phyloP scores from a whole-genome alignment of 2,888 invertebrate species.

The Hypomecis punctinalis region DNA sequence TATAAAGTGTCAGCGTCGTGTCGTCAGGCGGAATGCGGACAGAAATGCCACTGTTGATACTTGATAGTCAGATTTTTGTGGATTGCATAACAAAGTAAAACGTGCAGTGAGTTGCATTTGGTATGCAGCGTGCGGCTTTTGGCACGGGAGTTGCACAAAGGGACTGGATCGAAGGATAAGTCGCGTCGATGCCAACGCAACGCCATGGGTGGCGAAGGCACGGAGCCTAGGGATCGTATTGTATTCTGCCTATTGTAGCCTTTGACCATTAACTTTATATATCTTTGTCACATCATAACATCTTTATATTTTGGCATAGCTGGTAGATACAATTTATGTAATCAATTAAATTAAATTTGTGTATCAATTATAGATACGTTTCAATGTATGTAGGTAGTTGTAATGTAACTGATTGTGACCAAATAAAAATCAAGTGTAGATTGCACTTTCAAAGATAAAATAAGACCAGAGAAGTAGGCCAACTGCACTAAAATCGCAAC shows the following conservation, averaged over 20 bases:
- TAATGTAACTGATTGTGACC: too few species aligned
- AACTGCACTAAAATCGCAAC: neutral
- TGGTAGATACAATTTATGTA: too few species aligned
- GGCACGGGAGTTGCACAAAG: slow-evolving; percentile 70
- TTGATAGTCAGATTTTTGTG: slow-evolving; percentile 66
- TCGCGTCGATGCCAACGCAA: slow-evolving; percentile 56
- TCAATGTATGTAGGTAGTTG: too few species aligned
- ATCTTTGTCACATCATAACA: too few species aligned
- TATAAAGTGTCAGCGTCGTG: slow-evolving; percentile 2
- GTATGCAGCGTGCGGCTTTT: slow-evolving; percentile 72
- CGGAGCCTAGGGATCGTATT: slow-evolving; percentile 34
- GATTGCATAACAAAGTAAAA: slow-evolving; percentile 63
- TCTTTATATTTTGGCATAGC: too few species aligned
- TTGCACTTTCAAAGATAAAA: neutral
- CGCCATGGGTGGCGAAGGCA: slow-evolving; percentile 69
- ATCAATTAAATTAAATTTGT: too few species aligned
- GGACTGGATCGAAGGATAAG: slow-evolving; percentile 69
- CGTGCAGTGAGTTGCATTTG: slow-evolving; percentile 58
- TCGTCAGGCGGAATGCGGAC: slow-evolving; percentile 31
- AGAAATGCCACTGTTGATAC: slow-evolving; percentile 40
- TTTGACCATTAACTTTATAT: too few species aligned
- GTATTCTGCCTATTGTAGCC: slow-evolving; percentile 4
- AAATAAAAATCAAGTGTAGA: too few species aligned
- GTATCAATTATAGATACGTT: too few species aligned
- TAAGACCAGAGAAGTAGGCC: too few species aligned